These are phyloP conservation scores for Rutilus rutilus DNA, from an alignment of 2,113 vertebrate genomes.

Conservation along the genomic window DNA sequence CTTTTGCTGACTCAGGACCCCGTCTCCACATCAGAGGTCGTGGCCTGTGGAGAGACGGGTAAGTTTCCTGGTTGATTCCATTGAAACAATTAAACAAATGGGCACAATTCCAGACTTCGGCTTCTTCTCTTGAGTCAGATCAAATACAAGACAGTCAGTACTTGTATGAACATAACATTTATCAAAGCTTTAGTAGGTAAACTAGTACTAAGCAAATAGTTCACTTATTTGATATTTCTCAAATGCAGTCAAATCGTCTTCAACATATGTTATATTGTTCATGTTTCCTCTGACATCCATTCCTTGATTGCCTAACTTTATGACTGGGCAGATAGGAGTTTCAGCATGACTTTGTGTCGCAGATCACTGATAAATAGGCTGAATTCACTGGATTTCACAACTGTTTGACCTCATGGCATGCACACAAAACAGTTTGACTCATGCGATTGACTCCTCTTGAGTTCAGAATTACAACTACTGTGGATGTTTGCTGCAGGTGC, in stretches of 20 bases:
- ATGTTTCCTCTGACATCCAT: neutral
- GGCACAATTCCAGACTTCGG: neutral
- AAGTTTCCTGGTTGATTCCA: constrained; percentile 51
- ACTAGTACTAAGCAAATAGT: neutral
- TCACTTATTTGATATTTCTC: neutral
- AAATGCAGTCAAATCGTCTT: neutral
- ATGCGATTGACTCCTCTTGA: neutral
- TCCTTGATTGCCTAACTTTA: neutral
- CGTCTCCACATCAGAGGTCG: neutral
- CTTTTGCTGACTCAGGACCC: constrained; percentile 25
- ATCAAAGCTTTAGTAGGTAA: neutral
- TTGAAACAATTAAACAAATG: neutral
- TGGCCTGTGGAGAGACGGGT: constrained; percentile 11
- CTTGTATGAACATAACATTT: neutral
- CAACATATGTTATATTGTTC: neutral
- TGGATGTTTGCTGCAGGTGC: neutral
- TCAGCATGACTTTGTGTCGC: neutral
- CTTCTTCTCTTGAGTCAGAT: neutral
- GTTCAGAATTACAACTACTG: neutral
- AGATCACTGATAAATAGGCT: neutral
- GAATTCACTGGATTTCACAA: neutral
- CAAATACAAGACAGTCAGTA: neutral
- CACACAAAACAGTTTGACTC: neutral
- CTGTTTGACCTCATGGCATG: neutral
- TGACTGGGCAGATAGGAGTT: neutral